phyloP scores from a whole-genome alignment of 2,113 vertebrate species.

The Poeciliopsis turrubarensis region DNA sequence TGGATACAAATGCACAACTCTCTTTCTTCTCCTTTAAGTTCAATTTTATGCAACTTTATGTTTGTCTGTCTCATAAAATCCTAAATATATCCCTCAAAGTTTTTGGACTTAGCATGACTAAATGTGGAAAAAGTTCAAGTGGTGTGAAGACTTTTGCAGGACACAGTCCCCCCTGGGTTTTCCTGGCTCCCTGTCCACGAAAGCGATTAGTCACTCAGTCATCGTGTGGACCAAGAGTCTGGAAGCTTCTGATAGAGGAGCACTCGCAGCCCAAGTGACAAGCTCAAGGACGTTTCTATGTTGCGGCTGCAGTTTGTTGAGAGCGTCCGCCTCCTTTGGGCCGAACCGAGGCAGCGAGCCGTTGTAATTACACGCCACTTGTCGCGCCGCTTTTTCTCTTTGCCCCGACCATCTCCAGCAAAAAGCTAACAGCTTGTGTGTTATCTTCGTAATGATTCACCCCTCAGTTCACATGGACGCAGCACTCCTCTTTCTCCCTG shows the following conservation, averaged over 20 bases:
- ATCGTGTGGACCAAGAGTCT: conserved; percentile 63
- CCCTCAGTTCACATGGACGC: conserved; percentile 59
- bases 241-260: conserved; percentile 69
- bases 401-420: conserved; percentile 35
- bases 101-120: neutral
- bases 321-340: conserved; percentile 54
- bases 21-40: neutral
- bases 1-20: neutral
- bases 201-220: conserved; percentile 69
- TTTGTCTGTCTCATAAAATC: neutral
- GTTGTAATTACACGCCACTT: conserved; percentile 67
- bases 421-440: conserved; percentile 69
- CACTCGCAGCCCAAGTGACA: conserved; percentile 54
- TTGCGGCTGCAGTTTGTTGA: conserved; percentile 50
- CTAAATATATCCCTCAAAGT: neutral
- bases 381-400: conserved; percentile 50
- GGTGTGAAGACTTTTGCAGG: neutral
- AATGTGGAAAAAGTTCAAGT: neutral
- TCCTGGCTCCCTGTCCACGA: conserved; percentile 50
- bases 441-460: conserved; percentile 70
- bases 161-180: conserved; percentile 42
- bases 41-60: neutral
- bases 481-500: conserved; percentile 37
- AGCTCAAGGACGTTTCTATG: conserved; percentile 62
- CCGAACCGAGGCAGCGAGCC: conserved; percentile 53